Conservation (phyloP, 2,113 vertebrate species). For the Rissa tridactyla region DNA sequence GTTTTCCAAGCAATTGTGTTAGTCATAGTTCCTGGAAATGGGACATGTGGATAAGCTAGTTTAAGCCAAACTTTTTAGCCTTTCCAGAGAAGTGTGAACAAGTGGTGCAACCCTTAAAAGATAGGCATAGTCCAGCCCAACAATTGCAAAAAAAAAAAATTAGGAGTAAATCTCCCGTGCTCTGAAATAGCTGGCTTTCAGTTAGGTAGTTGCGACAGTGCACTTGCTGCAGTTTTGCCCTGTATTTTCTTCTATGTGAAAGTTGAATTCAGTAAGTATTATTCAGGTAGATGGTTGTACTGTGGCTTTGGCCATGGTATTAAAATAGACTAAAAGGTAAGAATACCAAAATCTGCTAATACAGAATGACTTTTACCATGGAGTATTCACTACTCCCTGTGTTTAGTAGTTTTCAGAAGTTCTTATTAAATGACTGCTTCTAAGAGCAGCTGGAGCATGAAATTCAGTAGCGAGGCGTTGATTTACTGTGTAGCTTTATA, state of each 20-base stretch:
- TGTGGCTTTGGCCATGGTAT: not conserved
- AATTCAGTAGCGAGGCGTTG: slow-evolving; percentile 32
- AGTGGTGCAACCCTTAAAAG: not conserved
- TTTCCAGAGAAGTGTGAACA: not conserved
- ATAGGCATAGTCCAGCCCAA: not conserved
- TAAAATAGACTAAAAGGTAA: not conserved
- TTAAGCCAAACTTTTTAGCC: not conserved
- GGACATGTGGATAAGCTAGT: not conserved
- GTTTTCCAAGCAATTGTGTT: not conserved
- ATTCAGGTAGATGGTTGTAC: not conserved
- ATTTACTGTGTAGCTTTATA: slow-evolving; percentile 47
- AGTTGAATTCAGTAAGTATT: not conserved
- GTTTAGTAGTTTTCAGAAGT: not conserved
- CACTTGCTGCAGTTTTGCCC: not conserved
- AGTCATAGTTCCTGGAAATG: not conserved
- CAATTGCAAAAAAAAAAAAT: not conserved
- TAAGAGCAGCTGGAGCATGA: slow-evolving; percentile 30
- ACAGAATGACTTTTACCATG: not conserved
- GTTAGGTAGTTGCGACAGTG: not conserved
- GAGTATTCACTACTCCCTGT: not conserved
- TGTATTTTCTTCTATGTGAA: not conserved
- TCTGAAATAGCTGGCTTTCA: not conserved
- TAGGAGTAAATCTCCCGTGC: not conserved
- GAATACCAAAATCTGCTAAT: not conserved
- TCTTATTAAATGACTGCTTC: not conserved